Base-by-base conservation (phyloP, 2,888 invertebrate species). In the Aplocera efformata region DNA sequence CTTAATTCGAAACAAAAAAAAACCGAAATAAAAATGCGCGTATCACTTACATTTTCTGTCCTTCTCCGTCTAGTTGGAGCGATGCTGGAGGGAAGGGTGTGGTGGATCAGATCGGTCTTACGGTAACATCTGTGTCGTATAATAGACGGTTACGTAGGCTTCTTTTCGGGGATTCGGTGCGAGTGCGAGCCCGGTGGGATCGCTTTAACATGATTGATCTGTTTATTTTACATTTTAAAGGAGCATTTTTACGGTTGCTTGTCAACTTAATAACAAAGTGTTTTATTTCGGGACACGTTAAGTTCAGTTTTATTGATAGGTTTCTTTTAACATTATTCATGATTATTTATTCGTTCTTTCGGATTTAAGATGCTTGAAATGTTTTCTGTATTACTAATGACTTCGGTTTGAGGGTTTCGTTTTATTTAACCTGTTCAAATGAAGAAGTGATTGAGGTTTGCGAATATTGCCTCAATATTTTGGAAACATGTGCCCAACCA, bases 201-300 rank as follows among this genome's bases (percentile, higher is more conserved):
- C 83, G 77, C 79, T 84, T 82, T 79, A 83, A 82, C 82, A 86
- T 88, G 88, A 88, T 88, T 88, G 88, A 88, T 88, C 86, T 86
- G 88, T 88, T 88, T 88, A 86, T 88, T 88, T 88, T 83, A 86
- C 85, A 88, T 86, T 88, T 88, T 86, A 86, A 86, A 86, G 80
- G 78, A 81, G 79, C 84, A 84, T 86, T 88, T 86, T 86, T 88
- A 88, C 86, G 88, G 85, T 85, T 85, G 86, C 80, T 84, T 86
- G 88, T 86, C 88, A 85, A 85, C 86, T 85, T 85, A 84, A 86
- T 88, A 86, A 86, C 85, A 83, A 84, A 84, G 83, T 84, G 78
- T 85, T 88, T 85, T 84, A 85, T 86, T 81, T 83, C 64, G 78
- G 67, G 78, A 85, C 77, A 83, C 73, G 79, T 79, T 84, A 83